Evolutionary conservation across 2,113 vertebrate genomes (phyloP).

Genomic region (Poeciliopsis prolifica): DNA sequence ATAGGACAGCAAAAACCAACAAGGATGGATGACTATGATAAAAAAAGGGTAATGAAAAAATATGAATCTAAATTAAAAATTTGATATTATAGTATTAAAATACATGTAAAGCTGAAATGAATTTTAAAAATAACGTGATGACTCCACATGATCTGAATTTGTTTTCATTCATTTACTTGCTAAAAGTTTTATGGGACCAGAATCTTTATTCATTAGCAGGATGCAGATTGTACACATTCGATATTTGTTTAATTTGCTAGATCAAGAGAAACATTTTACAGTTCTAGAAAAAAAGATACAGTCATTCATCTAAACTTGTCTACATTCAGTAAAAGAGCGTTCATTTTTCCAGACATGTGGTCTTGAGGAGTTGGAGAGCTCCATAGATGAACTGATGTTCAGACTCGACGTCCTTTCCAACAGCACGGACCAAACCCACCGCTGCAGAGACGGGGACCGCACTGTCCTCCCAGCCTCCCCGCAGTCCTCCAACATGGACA

Average conservation of each 20-base stretch:
- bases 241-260: background rate
- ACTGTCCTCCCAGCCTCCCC: conserved; percentile 20
- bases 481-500: conserved; percentile 21
- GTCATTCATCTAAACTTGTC: background rate
- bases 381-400: conserved; percentile 83
- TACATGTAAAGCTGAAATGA: background rate
- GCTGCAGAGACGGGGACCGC: conserved; percentile 13
- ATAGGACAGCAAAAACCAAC: conserved; percentile 28
- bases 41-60: conserved; percentile 69
- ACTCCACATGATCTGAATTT: no score
- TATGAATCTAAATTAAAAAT: background rate
- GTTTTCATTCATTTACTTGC: no score
- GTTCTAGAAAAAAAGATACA: no score
- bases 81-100: background rate
- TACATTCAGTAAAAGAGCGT: no score
- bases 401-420: conserved; percentile 73
- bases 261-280: no score
- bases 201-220: background rate
- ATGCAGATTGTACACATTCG: background rate
- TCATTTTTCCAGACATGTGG: conserved; percentile 71
- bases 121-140: no score
- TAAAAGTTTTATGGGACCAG: background rate
- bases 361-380: conserved; percentile 81
- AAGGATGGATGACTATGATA: conserved; percentile 21
- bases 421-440: conserved; percentile 54